Conservation (phyloP, 2,888 invertebrate species). For the Carpatolechia fugitivella region DNA sequence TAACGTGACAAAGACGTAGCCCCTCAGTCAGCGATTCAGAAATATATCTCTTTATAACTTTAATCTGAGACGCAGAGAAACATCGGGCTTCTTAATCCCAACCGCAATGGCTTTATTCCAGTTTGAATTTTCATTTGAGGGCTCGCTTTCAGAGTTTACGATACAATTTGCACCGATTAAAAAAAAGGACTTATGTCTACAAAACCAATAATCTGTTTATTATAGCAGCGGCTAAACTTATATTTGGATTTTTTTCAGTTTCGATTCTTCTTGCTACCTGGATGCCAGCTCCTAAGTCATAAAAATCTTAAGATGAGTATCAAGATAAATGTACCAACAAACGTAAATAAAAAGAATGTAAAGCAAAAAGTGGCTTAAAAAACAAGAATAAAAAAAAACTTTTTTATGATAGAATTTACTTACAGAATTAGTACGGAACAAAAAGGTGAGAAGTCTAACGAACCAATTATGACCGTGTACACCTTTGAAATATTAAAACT, state of each 20-base stretch:
- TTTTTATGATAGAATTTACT: no score
- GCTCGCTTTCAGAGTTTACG: not conserved
- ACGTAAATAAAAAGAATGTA: no score
- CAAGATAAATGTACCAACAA: no score
- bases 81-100: constrained; percentile 34
- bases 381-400: no score
- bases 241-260: no score
- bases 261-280: no score
- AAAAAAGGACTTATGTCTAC: no score
- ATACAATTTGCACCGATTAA: not conserved
- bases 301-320: no score
- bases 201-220: no score
- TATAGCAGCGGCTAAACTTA: no score
- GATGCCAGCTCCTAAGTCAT: no score
- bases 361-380: no score
- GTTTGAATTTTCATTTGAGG: constrained; percentile 22
- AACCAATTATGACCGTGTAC: constrained; percentile 2
- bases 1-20: constrained; percentile 69
- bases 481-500: constrained; percentile 2
- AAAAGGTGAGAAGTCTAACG: not conserved
- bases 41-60: constrained; percentile 56
- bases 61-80: constrained; percentile 28
- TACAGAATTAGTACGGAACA: not conserved
- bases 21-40: constrained; percentile 56
- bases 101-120: constrained; percentile 31